Conservation (phyloP, 2,113 vertebrate species). For the Sebastes schlegelii region DNA sequence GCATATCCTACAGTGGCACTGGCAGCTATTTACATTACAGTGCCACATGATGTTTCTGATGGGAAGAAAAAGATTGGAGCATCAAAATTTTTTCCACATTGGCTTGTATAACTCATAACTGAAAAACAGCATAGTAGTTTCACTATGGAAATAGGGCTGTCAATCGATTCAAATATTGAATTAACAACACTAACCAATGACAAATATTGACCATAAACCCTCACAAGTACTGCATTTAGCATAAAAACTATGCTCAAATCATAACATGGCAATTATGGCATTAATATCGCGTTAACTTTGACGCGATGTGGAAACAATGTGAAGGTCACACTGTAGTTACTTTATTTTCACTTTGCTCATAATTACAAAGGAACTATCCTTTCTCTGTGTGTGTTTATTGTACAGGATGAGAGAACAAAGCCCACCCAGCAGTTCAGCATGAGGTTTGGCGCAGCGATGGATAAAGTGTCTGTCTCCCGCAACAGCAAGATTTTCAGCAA, state of each 20-base stretch:
- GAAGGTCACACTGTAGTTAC: not conserved
- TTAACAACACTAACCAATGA: too few species aligned
- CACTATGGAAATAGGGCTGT: not conserved
- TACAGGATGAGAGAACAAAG: conserved; percentile 86
- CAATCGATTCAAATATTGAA: too few species aligned
- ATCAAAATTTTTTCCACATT: not conserved
- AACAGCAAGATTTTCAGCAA: conserved; percentile 78
- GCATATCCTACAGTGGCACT: not conserved
- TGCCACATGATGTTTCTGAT: not conserved
- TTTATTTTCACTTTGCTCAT: not conserved
- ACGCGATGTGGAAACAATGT: not conserved
- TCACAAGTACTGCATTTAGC: too few species aligned
- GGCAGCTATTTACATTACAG: not conserved
- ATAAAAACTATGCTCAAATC: too few species aligned
- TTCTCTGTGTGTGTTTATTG: conserved; percentile 11
- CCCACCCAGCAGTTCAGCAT: conserved; percentile 69
- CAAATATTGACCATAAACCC: too few species aligned
- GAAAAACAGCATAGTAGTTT: not conserved
- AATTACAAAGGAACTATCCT: not conserved
- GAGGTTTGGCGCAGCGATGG: conserved; percentile 80
- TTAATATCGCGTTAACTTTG: too few species aligned
- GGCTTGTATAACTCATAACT: not conserved
- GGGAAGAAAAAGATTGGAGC: not conserved
- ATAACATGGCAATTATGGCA: too few species aligned
- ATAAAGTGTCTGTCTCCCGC: conserved; percentile 78